Evolutionary conservation across 2,113 vertebrate genomes (phyloP), one percentile per base, ranked within the genome.

Genomic region (Siniperca chuatsi): DNA sequence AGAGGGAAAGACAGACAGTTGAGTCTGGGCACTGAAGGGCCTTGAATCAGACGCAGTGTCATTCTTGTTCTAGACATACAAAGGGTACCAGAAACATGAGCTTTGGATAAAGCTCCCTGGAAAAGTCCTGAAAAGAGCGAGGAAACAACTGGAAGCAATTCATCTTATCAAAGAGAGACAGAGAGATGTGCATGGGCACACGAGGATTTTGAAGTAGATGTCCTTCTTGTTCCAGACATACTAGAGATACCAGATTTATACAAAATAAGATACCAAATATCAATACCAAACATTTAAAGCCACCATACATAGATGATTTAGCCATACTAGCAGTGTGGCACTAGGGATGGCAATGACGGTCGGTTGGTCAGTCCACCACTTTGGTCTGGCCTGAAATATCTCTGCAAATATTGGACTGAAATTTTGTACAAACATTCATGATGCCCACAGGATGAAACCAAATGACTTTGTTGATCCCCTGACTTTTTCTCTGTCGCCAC

Each of bases 101-200:
- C 67, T 71, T 78, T 48, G 60, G 70, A 82, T 84, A 64, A 87
- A 84, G 77, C 88, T 61, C 75, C 60, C 23, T 83, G 73, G 60
- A 79, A 83, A 90, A 82, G 46, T 55, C 82, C 68, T 65, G 60
- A 40, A 78, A 78, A 84, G 42, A 65, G 20, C 8, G 11, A 81
- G 64, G 72, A 87, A 71, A 60, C 79, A 80, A 90, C 79, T 91
- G 87, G 79, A 88, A 90, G 55, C 58, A 78, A 85, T 88, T 86
- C 29, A 9, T 88, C 75, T 65, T 60, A 89, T 84, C 84, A 87
- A 75, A 81, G 84, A 9, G 60, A 86, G 52, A 46, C 67, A 37
- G 52, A 58, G 48, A 48, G 50, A 66, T 57, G 81, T 37, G 52
- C 48, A 71, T 20, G 29, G 77, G n/a, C 61, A 66, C 78, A 64